Evolutionary conservation across 2,113 vertebrate species (phyloP), one percentile per base, ranked within the genome.

Genomic region (Nannospalax galili): DNA sequence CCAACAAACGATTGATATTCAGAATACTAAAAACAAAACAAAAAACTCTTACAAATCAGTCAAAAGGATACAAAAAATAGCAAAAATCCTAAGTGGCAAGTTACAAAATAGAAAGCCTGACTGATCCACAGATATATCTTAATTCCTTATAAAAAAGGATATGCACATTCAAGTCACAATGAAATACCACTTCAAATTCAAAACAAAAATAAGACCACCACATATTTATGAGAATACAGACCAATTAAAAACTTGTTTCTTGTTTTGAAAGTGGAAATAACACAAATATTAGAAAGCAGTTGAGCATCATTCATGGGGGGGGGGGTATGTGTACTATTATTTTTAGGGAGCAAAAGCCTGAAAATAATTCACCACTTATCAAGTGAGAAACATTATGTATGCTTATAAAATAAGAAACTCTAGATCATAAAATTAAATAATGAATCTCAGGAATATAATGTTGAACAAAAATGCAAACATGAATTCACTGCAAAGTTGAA

Each of bases 161-260:
- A 67, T 56, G 2, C 14, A 78, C 7, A 85, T 62, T 89, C 67
- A 88, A 94, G 92, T 79, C 78, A 92, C n/a, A 94, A 65, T 70
- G 52, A 92, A 60, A 75, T 84, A 92, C 0, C 40, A 93, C 17
- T 92, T 81, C 72, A 92, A 92, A 92, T 37, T 22, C 75, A 73
- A 93, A 86, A 42, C 19, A 82, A 90, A 96, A 92, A 87, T 24
- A 84, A 86, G 8, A 84, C n/a, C 64, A 95, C 0, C 14, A 87
- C 67, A 40, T 58, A 73, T 1, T 95, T 70, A 82, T 82, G 67
- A 93, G 80, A 94, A 88, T 32, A 96, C 1, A 32, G 56, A 91
- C 16, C n/a, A 85, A 91, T 70, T 95, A 82, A 80, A 97, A 96
- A 81, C 45, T 91, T 7, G 52, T n/a, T 85, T 1, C 56, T 91